Percentiles rank a stretch among this genome's conserved stretches.
Conservation (phyloP, 2,113 vertebrate genomes). For the Tursiops truncatus region DNA sequence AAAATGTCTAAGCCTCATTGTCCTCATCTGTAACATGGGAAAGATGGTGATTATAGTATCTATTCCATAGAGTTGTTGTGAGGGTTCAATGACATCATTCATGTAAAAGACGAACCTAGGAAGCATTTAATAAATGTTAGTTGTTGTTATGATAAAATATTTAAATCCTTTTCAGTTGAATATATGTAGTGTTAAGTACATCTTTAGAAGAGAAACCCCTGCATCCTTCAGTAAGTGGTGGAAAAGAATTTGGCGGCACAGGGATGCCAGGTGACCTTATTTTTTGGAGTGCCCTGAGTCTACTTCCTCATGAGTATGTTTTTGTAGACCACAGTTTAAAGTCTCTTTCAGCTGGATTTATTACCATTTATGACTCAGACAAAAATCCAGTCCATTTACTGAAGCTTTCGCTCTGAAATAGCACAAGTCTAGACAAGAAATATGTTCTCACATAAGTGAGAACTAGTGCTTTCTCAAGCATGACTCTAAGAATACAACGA, state of each 20-base stretch:
- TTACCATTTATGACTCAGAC: conserved; percentile 6
- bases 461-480: not conserved
- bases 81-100: not conserved
- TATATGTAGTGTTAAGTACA: not conserved
- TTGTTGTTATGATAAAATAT: not conserved
- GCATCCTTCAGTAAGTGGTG: not conserved
- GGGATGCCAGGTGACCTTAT: not conserved
- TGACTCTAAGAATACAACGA: not conserved
- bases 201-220: not conserved
- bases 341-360: not conserved
- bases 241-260: not conserved
- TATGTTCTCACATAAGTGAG: not conserved
- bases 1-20: not conserved
- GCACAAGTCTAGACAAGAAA: not conserved
- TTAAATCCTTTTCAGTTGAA: not conserved
- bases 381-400: not conserved
- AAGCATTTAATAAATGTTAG: not conserved
- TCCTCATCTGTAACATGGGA: not conserved
- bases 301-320: not conserved
- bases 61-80: not conserved
- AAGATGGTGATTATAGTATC: not conserved
- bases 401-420: not conserved
- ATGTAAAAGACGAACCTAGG: not conserved
- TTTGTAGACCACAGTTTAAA: not conserved
- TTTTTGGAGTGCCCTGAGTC: not conserved